Evolutionary conservation across 2,888 invertebrate genomes (phyloP), one percentile per base, ranked within the genome.

Genomic region (Therioaphis trifolii): DNA sequence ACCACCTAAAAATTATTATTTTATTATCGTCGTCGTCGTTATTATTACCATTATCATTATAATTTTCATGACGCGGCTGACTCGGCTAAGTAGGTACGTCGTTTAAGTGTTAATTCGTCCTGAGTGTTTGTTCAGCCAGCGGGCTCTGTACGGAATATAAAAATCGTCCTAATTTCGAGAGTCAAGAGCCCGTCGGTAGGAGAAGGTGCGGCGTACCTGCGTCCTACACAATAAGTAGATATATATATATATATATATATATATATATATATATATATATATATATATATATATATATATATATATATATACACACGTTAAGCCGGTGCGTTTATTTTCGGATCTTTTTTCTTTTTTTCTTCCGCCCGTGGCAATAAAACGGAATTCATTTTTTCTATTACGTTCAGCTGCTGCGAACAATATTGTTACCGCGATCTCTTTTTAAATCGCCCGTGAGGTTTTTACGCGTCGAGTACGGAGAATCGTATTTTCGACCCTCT

Each of bases 321-420:
- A 18, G 15, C 0, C n/a, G 18, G 52, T 18, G 18, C 15, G 52
- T 18, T 4, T 18, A 4, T 52, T 4, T 52, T n/a, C n/a, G n/a
- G n/a, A n/a, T n/a, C 5, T 24, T 63, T 15, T 29, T 15, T 14
- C 15, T 29, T 63, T 15, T 15, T 27, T 15, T 27, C 29, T 63
- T 63, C 21, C 1, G 4, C 24, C 11, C 21, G 1, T 3, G 29
- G 35, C 18, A 29, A 63, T 63, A 18, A 63, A 63, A 29, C 18
- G 63, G 29, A 63, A 63, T 29, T 63, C 7, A 18, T 27, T 63
- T 63, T 29, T 63, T 63, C 63, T 29, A 63, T 63, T 29, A 63
- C 29, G 3, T 63, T 63, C 15, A 15, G 29, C 27, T 35, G 35
- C 61, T n/a, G 61, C 27, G 14, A 27, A 61, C 61, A 61, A 27